These are phyloP conservation scores for Scyliorhinus canicula DNA, from an alignment of 2,797 vertebrate species.

Conservation along the genomic window DNA sequence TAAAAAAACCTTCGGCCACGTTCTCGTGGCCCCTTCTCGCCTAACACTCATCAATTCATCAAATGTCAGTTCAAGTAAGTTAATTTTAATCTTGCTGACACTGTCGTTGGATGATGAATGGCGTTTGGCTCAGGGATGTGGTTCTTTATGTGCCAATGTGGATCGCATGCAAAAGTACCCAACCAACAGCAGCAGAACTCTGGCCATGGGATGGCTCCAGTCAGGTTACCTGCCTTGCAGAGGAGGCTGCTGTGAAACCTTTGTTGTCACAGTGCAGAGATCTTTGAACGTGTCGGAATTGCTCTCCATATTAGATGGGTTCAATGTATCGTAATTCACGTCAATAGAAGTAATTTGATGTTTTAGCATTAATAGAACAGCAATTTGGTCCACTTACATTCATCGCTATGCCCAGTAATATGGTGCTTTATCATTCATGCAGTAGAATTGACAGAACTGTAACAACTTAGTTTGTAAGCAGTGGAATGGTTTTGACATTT, in stretches of 20 bases:
- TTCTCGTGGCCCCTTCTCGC: background rate
- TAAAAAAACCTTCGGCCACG: constrained; percentile 46
- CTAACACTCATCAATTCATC: background rate
- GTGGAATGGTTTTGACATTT: background rate
- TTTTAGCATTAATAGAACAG: background rate
- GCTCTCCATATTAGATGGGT: background rate
- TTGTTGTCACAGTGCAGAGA: background rate
- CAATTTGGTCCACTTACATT: background rate
- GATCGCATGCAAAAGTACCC: background rate
- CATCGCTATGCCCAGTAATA: background rate
- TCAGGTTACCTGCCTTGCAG: background rate
- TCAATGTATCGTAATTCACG: background rate
- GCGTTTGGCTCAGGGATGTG: background rate
- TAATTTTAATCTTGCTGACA: background rate
- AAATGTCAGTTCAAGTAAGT: background rate
- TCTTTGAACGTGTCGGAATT: background rate
- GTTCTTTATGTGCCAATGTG: background rate
- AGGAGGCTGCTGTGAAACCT: background rate
- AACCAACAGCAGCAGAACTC: background rate
- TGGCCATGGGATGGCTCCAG: background rate
- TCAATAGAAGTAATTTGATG: background rate
- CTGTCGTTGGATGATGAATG: background rate
- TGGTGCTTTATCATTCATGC: background rate
- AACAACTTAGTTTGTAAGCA: background rate
- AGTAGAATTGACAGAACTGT: background rate